Conservation (phyloP, 1,140 invertebrate genomes). For the Macrobrachium rosenbergii region DNA sequence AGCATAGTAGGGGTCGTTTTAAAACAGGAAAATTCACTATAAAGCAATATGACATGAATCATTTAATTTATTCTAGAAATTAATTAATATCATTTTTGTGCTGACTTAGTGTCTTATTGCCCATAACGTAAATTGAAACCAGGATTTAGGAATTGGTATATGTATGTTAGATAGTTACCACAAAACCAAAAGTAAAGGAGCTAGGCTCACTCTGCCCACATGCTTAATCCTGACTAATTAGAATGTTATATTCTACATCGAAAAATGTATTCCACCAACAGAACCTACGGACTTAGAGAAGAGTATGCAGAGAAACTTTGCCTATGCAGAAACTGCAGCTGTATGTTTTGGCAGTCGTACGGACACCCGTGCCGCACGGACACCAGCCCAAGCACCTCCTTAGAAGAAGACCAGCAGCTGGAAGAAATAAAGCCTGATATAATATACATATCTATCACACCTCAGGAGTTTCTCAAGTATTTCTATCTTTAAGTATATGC, state of each 20-base stretch:
- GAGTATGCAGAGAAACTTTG: constrained; percentile 96
- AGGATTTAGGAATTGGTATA: too few species aligned
- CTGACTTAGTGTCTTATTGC: too few species aligned
- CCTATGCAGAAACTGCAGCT: constrained; percentile 94
- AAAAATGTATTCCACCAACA: constrained; percentile 2
- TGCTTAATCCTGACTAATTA: neutral
- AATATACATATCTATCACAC: constrained; percentile 50
- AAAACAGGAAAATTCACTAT: neutral
- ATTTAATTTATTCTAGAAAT: neutral
- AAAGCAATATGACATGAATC: neutral
- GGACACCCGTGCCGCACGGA: constrained; percentile 92
- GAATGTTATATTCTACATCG: neutral
- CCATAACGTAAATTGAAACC: too few species aligned
- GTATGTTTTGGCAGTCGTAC: constrained; percentile 94
- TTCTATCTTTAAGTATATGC: constrained; percentile 37
- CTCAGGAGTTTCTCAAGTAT: constrained; percentile 58
- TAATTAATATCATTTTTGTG: too few species aligned
- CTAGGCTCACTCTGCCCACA: neutral
- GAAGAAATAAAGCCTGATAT: constrained; percentile 42
- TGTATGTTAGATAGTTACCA: too few species aligned
- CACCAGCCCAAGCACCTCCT: constrained; percentile 74
- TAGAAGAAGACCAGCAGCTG: constrained; percentile 17
- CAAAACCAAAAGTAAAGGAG: neutral
- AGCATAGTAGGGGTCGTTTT: neutral
- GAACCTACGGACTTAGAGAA: constrained; percentile 82